Evolutionary conservation across 1,140 invertebrate species (phyloP), one percentile per base, ranked within the genome.

Genomic region (Monomorium pharaonis): DNA sequence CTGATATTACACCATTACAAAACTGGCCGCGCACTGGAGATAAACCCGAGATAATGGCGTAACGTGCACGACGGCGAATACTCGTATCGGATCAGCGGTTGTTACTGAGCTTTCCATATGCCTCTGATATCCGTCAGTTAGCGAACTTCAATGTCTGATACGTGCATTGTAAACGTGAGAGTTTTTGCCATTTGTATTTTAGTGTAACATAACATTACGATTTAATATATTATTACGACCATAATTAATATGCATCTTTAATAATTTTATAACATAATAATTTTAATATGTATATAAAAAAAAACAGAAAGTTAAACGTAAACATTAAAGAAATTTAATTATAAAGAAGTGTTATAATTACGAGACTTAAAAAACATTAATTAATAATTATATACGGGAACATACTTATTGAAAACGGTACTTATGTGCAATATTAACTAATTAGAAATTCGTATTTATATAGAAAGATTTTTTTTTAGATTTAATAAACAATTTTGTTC

Each of bases 1-100:
- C 14, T 42, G 37, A 83, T 81, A 54, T 80, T 65, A 63, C 44
- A 47, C 42, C n/a, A 70, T 81, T 81, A 81, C 51, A 81, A 74
- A 83, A 83, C 51, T 81, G 18, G 24, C 18, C 51, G 37, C 44
- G 67, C 51, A 72, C 16, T 3, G 65, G 37, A 72, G 78, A 83
- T 83, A 83, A 83, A 74, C 37, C 24, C 51, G 24, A 44, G 67
- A 60, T 83, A 83, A 83, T 83, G 42, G 51, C 10, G 51, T 72
- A 81, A 81, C 37, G 49, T 58, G 24, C 33, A 58, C n/a, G 47
- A 37, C 44, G 76, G 47, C 14, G 62, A 72, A 83, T 83, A 83
- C 74, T 83, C 67, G 77, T 80, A 54, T 18, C 16, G 14, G 72
- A 83, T 74, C 62, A 69, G 30, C 51, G 27, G n/a, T 72, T 56